Percentiles rank a stretch among this genome's conserved stretches.
These are phyloP conservation scores for Chaetodon auriga DNA, from an alignment of 2,113 vertebrate species.

Conservation along the genomic window DNA sequence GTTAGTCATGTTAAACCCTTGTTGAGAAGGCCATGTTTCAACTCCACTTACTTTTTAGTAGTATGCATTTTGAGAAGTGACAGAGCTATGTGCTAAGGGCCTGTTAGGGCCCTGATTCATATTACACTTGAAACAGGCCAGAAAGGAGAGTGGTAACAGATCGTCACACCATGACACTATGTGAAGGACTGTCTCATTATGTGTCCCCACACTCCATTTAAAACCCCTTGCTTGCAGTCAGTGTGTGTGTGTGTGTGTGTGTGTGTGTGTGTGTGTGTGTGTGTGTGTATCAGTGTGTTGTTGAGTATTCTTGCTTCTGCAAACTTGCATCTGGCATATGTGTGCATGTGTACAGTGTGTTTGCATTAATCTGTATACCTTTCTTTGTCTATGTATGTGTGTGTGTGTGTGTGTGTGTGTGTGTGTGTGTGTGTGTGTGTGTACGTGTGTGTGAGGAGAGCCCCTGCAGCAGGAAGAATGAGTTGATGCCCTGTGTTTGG, in stretches of 20 bases:
- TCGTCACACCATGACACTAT: conserved; percentile 76
- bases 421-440: conserved; percentile 5
- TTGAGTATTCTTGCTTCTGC: conserved; percentile 4
- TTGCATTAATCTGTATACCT: conserved; percentile 25
- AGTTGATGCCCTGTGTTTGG: conserved; percentile 82
- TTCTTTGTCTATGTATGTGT: conserved; percentile 13
- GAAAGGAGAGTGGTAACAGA: conserved; percentile 74
- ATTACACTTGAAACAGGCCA: conserved; percentile 75
- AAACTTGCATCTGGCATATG: conserved; percentile 39
- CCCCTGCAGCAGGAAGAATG: conserved; percentile 71
- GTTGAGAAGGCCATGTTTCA: conserved; percentile 23
- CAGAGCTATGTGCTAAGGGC: conserved; percentile 63
- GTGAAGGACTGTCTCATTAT: conserved; percentile 81
- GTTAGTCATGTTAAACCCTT: conserved; percentile 35
- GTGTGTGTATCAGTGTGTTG: background rate
- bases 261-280: background rate
- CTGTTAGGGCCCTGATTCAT: conserved; percentile 71
- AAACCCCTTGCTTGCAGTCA: conserved; percentile 69
- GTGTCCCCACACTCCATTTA: conserved; percentile 81
- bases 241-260: conserved; percentile 25
- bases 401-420: background rate
- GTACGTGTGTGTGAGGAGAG: conserved; percentile 25
- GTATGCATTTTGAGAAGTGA: conserved; percentile 58
- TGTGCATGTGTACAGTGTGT: conserved; percentile 22
- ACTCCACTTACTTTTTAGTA: conserved; percentile 52